A percentile compares a stretch with the other conserved stretches of the same genome.
These are phyloP conservation scores for Nebria ingens DNA, from an alignment of 1,140 invertebrate species.

Conservation along the genomic window DNA sequence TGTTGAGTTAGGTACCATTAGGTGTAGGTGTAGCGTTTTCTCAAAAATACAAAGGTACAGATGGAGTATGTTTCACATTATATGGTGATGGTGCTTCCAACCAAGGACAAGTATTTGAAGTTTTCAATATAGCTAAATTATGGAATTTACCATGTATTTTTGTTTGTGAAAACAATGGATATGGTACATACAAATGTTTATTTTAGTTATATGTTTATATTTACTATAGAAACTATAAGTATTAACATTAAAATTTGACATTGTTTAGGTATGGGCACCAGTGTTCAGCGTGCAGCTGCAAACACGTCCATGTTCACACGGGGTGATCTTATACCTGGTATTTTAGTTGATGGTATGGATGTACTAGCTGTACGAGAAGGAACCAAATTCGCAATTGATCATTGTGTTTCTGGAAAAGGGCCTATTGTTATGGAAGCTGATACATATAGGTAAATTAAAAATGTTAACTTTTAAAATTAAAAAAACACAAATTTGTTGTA, in stretches of 20 bases:
- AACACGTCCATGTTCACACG: slow-evolving; percentile 85
- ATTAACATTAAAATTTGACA: neutral
- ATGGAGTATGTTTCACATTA: slow-evolving; percentile 76
- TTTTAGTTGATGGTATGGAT: slow-evolving; percentile 99
- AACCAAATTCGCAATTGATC: slow-evolving; percentile 68
- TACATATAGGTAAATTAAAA: slow-evolving; percentile 50
- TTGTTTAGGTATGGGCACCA: slow-evolving; percentile 90
- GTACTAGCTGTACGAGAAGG: slow-evolving; percentile 87
- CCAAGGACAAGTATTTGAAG: slow-evolving; percentile 78
- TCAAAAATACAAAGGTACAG: slow-evolving; percentile 73
- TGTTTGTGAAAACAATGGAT: slow-evolving; percentile 98
- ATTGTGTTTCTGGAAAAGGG: slow-evolving; percentile 77
- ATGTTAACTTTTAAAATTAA: neutral
- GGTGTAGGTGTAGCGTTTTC: slow-evolving; percentile 91
- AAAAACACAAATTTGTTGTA: neutral
- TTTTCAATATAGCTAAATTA: slow-evolving; percentile 73
- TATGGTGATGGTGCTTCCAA: slow-evolving; percentile 99
- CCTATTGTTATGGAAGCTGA: slow-evolving; percentile 66
- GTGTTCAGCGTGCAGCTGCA: slow-evolving; percentile 76
- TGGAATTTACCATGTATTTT: slow-evolving; percentile 93
- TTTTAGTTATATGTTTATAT: slow-evolving; percentile 1
- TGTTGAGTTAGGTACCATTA: slow-evolving; percentile 61
- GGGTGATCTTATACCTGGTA: slow-evolving; percentile 92
- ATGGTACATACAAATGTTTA: no score
- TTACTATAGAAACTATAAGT: neutral